Conservation (phyloP, 2,888 invertebrate genomes). For the Plutella xylostella region DNA sequence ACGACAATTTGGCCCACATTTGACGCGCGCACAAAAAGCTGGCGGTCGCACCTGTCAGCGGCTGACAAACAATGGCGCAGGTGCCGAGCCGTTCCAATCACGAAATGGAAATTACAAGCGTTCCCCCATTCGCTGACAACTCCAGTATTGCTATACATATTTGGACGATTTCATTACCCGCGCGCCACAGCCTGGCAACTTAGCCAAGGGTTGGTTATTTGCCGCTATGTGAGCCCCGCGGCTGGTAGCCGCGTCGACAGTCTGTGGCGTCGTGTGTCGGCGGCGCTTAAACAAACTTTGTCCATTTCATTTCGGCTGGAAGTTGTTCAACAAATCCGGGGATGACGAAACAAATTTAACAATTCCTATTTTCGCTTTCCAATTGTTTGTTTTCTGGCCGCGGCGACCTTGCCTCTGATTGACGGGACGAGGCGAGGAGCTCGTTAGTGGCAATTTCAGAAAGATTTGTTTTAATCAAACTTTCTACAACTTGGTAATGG, state of each 20-base stretch:
- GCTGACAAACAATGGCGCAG: conserved; percentile 34
- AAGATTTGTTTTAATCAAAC: conserved; percentile 7
- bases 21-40: conserved; percentile 32
- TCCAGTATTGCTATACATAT: conserved; percentile 26
- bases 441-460: conserved; percentile 25
- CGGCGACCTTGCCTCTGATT: conserved; percentile 26
- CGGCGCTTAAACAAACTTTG: conserved; percentile 18
- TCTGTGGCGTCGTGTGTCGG: conserved; percentile 13
- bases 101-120: conserved; percentile 37
- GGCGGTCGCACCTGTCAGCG: conserved; percentile 24
- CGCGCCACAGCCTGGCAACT: conserved; percentile 16
- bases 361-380: conserved; percentile 34
- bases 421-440: conserved; percentile 27
- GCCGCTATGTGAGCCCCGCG: neutral
- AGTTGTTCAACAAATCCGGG: conserved; percentile 31
- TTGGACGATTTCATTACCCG: conserved; percentile 27
- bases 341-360: conserved; percentile 33
- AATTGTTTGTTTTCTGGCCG: conserved; percentile 27
- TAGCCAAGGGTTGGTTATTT: neutral
- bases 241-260: neutral
- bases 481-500: neutral
- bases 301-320: conserved; percentile 22
- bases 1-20: conserved; percentile 29
- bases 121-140: conserved; percentile 21
- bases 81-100: conserved; percentile 36